Evolutionary conservation across 2,113 vertebrate species (phyloP).

Genomic region (Taxidea taxus): DNA sequence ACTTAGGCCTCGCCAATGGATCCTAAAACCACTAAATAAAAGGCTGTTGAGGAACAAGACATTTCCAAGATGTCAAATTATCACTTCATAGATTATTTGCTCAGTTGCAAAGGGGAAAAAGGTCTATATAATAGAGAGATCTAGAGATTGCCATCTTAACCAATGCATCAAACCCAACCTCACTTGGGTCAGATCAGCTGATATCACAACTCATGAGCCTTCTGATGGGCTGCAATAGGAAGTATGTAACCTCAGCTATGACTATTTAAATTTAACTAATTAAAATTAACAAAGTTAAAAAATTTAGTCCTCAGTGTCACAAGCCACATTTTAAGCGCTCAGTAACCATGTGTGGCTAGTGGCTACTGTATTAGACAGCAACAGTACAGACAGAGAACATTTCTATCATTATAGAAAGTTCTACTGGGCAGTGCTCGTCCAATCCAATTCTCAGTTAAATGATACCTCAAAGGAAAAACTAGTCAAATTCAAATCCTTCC

Average conservation of each 20-base stretch:
- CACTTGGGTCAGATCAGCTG: neutral
- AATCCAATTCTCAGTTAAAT: constrained; percentile 8
- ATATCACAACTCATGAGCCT: neutral
- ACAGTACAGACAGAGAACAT: neutral
- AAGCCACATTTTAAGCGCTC: neutral
- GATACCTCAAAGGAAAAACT: neutral
- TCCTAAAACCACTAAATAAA: neutral
- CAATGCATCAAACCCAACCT: neutral
- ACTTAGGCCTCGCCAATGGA: neutral
- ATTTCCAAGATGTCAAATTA: neutral
- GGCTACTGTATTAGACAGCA: neutral
- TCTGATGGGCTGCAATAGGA: neutral
- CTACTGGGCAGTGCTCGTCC: neutral
- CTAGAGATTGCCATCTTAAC: neutral
- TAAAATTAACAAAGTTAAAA: neutral
- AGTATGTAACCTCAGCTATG: neutral
- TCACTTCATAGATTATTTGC: neutral
- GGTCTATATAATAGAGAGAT: neutral
- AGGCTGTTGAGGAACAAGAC: neutral
- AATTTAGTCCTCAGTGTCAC: neutral
- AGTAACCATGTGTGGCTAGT: neutral
- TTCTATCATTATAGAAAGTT: neutral
- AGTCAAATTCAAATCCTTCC: constrained; percentile 17
- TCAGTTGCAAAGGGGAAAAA: neutral
- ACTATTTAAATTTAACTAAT: neutral